Conservation (phyloP, 2,797 vertebrate species). For the Oreortyx pictus region DNA sequence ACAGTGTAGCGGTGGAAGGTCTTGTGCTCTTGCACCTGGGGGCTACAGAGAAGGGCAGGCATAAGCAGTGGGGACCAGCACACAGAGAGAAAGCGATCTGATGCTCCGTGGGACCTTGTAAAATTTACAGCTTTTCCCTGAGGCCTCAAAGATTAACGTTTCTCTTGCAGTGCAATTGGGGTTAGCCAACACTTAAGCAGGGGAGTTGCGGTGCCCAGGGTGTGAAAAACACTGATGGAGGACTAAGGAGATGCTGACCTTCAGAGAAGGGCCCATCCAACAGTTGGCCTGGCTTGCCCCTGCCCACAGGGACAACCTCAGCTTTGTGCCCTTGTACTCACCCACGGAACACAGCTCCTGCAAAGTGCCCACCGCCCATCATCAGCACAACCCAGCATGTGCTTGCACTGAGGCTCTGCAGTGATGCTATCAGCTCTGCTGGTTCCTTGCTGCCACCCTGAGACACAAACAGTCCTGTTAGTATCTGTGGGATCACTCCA, state of each 20-base stretch:
- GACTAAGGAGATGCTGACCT: not conserved
- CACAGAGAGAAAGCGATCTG: not conserved
- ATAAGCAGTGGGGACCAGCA: not conserved
- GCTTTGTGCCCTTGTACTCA: constrained; percentile 64
- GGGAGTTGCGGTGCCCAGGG: not conserved
- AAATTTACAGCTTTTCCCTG: not conserved
- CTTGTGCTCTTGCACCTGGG: constrained; percentile 90
- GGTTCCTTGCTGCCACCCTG: constrained; percentile 64
- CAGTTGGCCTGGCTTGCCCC: not conserved
- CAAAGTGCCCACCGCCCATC: constrained; percentile 96
- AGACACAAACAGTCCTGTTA: constrained; percentile 11
- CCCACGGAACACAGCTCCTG: constrained; percentile 93
- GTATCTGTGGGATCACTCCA: not conserved
- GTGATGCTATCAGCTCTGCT: constrained; percentile 71
- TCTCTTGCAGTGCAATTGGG: rapidly evolving
- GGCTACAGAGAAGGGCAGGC: constrained; percentile 70
- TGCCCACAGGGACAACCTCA: not conserved
- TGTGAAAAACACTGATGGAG: not conserved
- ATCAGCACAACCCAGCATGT: constrained; percentile 89
- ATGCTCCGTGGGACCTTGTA: not conserved
- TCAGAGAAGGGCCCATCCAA: not conserved
- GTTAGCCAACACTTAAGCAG: not conserved
- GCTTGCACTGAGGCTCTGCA: constrained; percentile 79
- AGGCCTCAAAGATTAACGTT: not conserved
- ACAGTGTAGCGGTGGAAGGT: constrained; percentile 97